A percentile compares a stretch with the other conserved stretches of the same genome.
phyloP scores from a whole-genome alignment of 2,113 vertebrate genomes.

The Sceloporus undulatus region DNA sequence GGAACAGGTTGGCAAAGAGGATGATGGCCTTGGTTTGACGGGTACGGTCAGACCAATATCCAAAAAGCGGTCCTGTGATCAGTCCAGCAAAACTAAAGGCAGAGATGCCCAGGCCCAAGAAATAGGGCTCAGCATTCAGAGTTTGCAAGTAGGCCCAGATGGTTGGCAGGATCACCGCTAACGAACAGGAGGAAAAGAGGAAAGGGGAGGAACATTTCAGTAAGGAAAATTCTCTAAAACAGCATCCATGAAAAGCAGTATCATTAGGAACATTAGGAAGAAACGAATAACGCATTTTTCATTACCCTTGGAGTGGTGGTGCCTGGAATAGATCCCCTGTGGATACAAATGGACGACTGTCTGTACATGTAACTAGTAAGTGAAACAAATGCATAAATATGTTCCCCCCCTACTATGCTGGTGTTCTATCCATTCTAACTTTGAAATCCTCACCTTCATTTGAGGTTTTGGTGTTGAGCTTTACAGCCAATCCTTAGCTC shows the following conservation, averaged over 20 bases:
- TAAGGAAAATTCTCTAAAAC: neutral
- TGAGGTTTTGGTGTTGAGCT: too few relatives aligned
- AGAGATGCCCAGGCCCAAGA: slow-evolving; percentile 83
- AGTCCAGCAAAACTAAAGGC: slow-evolving; percentile 86
- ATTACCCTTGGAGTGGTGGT: too few relatives aligned
- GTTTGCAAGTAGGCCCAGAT: slow-evolving; percentile 86
- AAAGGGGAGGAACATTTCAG: neutral
- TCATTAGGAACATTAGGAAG: too few relatives aligned
- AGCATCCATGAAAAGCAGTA: neutral
- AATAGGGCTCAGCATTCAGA: slow-evolving; percentile 81
- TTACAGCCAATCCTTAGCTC: too few relatives aligned
- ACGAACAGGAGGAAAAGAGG: neutral
- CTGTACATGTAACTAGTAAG: too few relatives aligned
- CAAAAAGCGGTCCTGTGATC: slow-evolving; percentile 81
- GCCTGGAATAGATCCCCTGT: too few relatives aligned
- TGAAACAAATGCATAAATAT: too few relatives aligned
- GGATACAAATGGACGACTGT: too few relatives aligned
- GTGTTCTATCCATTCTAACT: too few relatives aligned
- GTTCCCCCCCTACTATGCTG: too few relatives aligned
- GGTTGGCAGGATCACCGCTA: slow-evolving; percentile 86
- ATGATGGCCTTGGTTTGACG: slow-evolving; percentile 82
- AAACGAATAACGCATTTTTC: too few relatives aligned
- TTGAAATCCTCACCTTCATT: too few relatives aligned
- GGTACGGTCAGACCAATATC: slow-evolving; percentile 81
- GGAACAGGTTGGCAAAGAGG: slow-evolving; percentile 84